Base-by-base conservation (phyloP, 1,140 invertebrate genomes). In the Drosophila kepulauana region DNA sequence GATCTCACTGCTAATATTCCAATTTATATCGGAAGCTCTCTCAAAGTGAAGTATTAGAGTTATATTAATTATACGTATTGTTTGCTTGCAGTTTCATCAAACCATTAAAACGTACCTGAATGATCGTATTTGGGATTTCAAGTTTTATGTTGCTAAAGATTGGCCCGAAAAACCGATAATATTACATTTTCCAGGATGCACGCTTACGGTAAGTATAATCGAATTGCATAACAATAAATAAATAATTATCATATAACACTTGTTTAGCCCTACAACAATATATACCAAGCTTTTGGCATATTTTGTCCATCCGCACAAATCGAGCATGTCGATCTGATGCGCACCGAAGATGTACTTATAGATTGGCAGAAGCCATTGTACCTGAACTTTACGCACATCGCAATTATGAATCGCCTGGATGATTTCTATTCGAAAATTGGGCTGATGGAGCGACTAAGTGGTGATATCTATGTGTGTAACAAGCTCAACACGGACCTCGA, bases 101-200 rank as follows among this genome's bases (percentile, higher is more conserved):
- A 97, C 96, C 82, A 94, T 97, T 92, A 94, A 96, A 94, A 97
- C 96, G 93, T 97, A 96, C 94, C 94, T 96, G 92, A 95, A 95
- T 93, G 96, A 97, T 93, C 95, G 95, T 91, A 96, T 97, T 92
- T 97, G 96, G 96, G 95, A 97, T 89, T 97, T 97, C 93, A 94
- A 96, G 93, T 97, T 97, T 94, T 97, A 97, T 94, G 96, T 97
- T 89, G 95, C 96, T 88, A 96, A 97, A 93, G 95, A 94, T 92
- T 97, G 96, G 96, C 96, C 96, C 28, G 95, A 96, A 77, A 95
- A 96, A 81, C 95, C 96, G 69, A 95, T 97, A 88, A 96, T 96
- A 91, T 93, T 97, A 79, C 96, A 97, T 93, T 97, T 97, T 93
- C 96, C 96, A 68, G 96, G 96, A 91, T 97, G 96, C 94, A 97